Conservation (phyloP, 2,797 vertebrate genomes). For the Chloroceryle inda region DNA sequence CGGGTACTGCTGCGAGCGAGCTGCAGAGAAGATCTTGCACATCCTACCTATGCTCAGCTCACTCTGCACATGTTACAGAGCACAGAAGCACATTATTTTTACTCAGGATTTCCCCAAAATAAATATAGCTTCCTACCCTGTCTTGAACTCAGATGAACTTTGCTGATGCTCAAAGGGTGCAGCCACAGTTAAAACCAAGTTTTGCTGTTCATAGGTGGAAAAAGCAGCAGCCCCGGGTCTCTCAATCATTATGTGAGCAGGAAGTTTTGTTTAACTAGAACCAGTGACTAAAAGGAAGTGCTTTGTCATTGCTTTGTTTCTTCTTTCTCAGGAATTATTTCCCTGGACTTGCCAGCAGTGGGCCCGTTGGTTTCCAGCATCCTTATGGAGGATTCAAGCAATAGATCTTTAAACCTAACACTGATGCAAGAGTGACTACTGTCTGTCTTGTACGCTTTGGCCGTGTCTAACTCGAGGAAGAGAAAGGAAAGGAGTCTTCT, state of each 20-base stretch:
- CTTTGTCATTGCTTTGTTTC: background rate
- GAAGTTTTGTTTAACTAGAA: background rate
- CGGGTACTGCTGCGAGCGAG: background rate
- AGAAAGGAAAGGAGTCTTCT: background rate
- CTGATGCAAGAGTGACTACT: background rate
- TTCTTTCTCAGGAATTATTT: background rate
- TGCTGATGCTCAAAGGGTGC: background rate
- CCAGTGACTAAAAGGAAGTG: background rate
- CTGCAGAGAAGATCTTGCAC: background rate
- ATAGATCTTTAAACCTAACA: background rate
- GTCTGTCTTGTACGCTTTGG: background rate
- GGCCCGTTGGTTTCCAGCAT: background rate
- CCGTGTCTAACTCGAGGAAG: background rate
- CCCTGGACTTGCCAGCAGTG: background rate
- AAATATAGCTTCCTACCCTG: background rate
- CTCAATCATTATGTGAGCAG: background rate
- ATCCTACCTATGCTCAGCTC: background rate
- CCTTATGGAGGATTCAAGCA: background rate
- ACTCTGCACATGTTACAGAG: background rate
- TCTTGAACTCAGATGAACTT: background rate
- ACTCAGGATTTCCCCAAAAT: conserved; percentile 3
- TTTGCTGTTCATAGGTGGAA: background rate
- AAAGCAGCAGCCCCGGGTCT: background rate
- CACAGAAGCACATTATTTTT: background rate
- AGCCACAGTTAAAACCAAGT: background rate